Base-by-base conservation (phyloP, 1,140 invertebrate genomes). In the Parasteatoda tepidariorum region DNA sequence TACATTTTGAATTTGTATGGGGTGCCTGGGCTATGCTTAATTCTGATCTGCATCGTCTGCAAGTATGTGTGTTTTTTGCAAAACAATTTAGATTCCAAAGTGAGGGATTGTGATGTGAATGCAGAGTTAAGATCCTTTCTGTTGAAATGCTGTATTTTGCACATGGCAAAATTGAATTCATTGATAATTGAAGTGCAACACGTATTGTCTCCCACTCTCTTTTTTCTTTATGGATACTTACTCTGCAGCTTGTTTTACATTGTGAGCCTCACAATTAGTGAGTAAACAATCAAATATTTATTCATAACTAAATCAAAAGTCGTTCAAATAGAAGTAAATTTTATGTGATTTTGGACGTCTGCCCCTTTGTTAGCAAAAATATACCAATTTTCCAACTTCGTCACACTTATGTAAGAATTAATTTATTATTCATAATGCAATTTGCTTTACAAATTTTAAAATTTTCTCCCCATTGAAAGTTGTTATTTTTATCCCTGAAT, bases 191-290 rank as follows among this genome's bases (percentile, higher is more conserved):
- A 57, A 33, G 57, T 54, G 0, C 48, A 73, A 59, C 55, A 59
- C 3, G 70, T 54, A 9, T 4, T 73, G 18, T 73, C 70, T 33
- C 70, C 70, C 0, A 34, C 33, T 31, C 18, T 73, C 4, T 73
- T 73, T 15, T 73, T 73, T 41, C 26, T 73, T 6, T 73, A 73
- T 9, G n/a, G 70, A 6, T 73, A 73, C 33, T 48, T 31, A 4
- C 54, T 73, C 0, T 34, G 70, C 41, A 73, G 70, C 15, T 22
- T 73, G 54, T 73, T 73, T 59, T 73, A 73, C 24, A 33, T 73
- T n/a, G 70, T 73, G 28, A 73, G 70, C 22, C n/a, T 73, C 11
- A 73, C 55, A 5, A 73, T 73, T 13, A 41, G 66, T 68, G 41
- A 68, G 66, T 41, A 67, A 22, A 28, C 18, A 48, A 7, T 48